Evolutionary conservation across 2,113 vertebrate genomes (phyloP), one percentile per base, ranked within the genome.

Genomic region (Sebastes fasciatus): DNA sequence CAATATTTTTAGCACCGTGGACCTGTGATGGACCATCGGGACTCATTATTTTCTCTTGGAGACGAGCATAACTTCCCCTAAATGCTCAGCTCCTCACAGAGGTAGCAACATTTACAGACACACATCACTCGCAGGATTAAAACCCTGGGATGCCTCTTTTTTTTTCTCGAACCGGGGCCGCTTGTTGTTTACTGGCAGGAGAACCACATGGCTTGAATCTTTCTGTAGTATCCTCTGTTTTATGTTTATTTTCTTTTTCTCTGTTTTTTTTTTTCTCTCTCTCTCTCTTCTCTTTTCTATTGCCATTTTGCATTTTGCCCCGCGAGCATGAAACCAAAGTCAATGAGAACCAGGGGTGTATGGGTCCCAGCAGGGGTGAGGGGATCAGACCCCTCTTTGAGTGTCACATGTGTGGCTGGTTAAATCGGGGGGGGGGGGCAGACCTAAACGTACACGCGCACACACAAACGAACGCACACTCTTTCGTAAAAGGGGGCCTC

Each of bases 371-470:
- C 91, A 86, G 89, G 88, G 89, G 87, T 88, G 85, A 91, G 58
- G 85, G 87, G 92, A 93, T 94, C 91, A 91, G 88, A 88, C 87
- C 86, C 34, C 84, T 89, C 82, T 88, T 67, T 82, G 84, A 82
- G 87, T 92, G 89, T 94, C 91, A 93, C 92, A 93, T 93, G 90
- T 93, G 91, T 91, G 65, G 70, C 82, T 93, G 76, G 91, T 94
- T 94, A 94, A 85, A 87, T 80, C n/a, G 3, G 63, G 66, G 34
- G 3, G 34, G 26, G 34, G 34, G 34, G 77, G 66, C 84, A 82
- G 63, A 84, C 67, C 74, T 76, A 69, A 85, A 88, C 23, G 10
- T 55, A 57, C 77, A 77, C 60, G 55, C 42, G 1, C 49, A 70
- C 60, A 58, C 21, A 75, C 43, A 46, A 74, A 60, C 19, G 2